These are phyloP conservation scores for Lycaena phlaeas DNA, from an alignment of 2,888 invertebrate species.

Conservation along the genomic window DNA sequence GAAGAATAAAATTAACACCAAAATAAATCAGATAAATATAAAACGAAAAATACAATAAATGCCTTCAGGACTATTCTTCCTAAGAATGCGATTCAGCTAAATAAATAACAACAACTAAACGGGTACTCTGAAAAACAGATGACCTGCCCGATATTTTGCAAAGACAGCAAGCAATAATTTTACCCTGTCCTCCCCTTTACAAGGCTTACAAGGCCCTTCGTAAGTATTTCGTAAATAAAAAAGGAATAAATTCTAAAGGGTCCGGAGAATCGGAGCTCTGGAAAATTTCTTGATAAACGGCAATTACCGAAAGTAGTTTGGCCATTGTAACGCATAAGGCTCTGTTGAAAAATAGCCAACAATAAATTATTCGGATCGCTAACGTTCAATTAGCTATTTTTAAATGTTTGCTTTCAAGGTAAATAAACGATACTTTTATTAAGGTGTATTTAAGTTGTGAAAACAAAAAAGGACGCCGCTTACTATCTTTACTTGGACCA, in stretches of 20 bases:
- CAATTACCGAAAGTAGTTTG: constrained; percentile 10
- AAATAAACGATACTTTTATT: not conserved
- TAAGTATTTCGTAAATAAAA: constrained; percentile 12
- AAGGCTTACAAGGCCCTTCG: constrained; percentile 9
- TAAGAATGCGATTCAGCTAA: constrained; percentile 7
- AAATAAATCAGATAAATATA: too few relatives aligned
- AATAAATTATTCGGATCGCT: constrained; percentile 4
- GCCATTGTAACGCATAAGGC: constrained; percentile 7
- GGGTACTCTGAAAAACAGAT: constrained; percentile 13
- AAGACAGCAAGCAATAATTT: constrained; percentile 18
- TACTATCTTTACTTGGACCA: too few relatives aligned
- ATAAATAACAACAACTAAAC: constrained; percentile 10
- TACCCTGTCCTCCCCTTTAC: constrained; percentile 11
- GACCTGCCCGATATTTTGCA: constrained; percentile 17
- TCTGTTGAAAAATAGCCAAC: constrained; percentile 1
- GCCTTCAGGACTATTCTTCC: not conserved
- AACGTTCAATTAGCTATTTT: constrained; percentile 4
- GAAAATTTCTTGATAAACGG: constrained; percentile 13
- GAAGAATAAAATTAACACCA: too few relatives aligned
- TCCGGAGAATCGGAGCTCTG: constrained; percentile 9
- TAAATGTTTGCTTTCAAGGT: not conserved
- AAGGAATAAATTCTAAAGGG: constrained; percentile 12
- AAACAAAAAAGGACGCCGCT: not conserved
- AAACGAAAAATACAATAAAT: not conserved
- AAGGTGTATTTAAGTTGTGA: not conserved